Conservation (phyloP, 2,797 vertebrate genomes). For the Macrochelys suwanniensis region DNA sequence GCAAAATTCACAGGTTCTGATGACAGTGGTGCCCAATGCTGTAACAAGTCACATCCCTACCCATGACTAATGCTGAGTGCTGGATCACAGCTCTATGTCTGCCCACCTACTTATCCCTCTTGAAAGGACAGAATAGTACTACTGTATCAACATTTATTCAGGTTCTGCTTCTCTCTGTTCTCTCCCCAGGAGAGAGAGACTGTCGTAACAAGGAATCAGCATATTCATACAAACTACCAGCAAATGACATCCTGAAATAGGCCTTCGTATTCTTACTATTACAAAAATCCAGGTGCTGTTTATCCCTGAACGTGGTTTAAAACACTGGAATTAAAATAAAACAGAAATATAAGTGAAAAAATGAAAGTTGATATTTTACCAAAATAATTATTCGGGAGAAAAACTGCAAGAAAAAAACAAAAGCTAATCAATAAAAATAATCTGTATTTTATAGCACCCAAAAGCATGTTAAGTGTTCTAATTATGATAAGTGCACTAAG, state of each 20-base stretch:
- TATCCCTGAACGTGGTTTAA: not conserved
- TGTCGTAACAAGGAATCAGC: not conserved
- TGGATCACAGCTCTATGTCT: not conserved
- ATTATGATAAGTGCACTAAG: accelerated
- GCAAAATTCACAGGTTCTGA: not conserved
- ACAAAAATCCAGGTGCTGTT: too few species aligned
- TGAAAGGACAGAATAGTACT: not conserved
- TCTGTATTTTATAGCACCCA: not conserved
- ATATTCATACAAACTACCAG: not conserved
- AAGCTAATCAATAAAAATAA: not conserved
- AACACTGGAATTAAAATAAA: not conserved
- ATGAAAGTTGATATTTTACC: not conserved
- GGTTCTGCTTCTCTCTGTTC: not conserved
- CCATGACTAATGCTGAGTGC: not conserved
- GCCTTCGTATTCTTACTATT: not conserved
- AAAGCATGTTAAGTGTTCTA: not conserved
- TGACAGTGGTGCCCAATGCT: not conserved
- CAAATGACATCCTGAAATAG: not conserved
- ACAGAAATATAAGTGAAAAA: not conserved
- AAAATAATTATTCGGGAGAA: not conserved
- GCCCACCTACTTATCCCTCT: not conserved
- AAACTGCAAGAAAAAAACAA: not conserved
- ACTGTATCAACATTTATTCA: not conserved
- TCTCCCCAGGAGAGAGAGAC: not conserved
- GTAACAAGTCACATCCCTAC: not conserved